phyloP scores from a whole-genome alignment of 2,113 vertebrate genomes.

The Sinocyclocheilus grahami region DNA sequence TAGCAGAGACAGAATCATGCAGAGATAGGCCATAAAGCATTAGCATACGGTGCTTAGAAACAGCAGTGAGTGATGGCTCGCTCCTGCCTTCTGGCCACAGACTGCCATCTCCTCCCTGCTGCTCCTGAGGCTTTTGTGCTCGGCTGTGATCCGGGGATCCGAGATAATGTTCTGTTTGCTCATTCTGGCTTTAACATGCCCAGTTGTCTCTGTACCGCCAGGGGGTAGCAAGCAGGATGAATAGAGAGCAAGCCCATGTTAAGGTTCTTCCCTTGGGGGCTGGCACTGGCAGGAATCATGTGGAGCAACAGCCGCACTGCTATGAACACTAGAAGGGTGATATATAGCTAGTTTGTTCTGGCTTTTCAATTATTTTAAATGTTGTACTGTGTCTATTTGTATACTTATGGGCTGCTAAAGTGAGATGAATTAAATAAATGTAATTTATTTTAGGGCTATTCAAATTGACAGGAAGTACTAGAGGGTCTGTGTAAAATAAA shows the following conservation, averaged over 20 bases:
- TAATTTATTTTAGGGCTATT: neutral
- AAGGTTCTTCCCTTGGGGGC: conserved; percentile 34
- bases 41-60: conserved; percentile 22
- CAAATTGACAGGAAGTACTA: neutral
- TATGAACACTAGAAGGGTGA: neutral
- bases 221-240: conserved; percentile 39
- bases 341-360: neutral
- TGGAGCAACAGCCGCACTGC: conserved; percentile 14
- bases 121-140: conserved; percentile 8
- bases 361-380: neutral
- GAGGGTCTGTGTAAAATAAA: neutral
- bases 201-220: conserved; percentile 37
- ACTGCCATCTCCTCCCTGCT: conserved; percentile 33
- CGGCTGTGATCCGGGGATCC: conserved; percentile 45
- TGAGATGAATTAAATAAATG: neutral
- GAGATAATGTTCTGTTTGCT: conserved; percentile 49
- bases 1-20: neutral
- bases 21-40: conserved; percentile 14
- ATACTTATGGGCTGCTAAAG: neutral
- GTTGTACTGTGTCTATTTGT: neutral
- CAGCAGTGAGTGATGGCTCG: neutral
- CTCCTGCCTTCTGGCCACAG: conserved; percentile 29
- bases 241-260: conserved; percentile 28
- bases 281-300: conserved; percentile 6
- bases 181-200: conserved; percentile 29